Evolutionary conservation across 92 coral and sea anemone species (phyloP), one percentile per base, ranked within the genome.

Genomic region (Palythoa grandiflora): DNA sequence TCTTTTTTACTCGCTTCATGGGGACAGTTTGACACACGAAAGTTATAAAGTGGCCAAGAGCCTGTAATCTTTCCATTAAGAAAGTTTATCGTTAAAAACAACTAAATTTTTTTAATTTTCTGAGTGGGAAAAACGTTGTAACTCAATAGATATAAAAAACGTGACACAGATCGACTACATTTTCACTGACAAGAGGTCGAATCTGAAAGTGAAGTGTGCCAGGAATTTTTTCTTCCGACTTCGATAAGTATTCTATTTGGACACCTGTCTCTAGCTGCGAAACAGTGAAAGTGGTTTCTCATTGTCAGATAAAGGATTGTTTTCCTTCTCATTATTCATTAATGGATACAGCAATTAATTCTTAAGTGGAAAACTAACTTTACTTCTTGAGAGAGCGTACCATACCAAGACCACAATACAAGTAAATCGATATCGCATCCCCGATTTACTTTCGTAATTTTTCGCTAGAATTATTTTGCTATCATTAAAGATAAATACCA

Each of bases 291-390:
- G 86, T 65, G 86, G 60, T 81, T 44, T 81, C 5, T 61, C 74
- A 81, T 81, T 81, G 86, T 81, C 60, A 50, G 75, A 66, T 81
- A 65, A 81, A 63, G 19, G 57, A 59, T 65, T 81, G 86, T 81
- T 81, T 80, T 81, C 59, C 3, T 81, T 81, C 28, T 36, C 75
- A 81, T 81, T 81, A 81, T 66, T 81, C 75, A 81, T 81, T 81
- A 63, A 81, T 44, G 57, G 59, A 81, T 81, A 81, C 75, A 81
- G 86, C 86, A 81, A 81, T 81, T 81, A 81, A 81, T 66, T 12
- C 40, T 81, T 81, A 63, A 68, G 59, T 65, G 86, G 44, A 81
- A 81, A 65, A 81, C 37, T 17, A 50, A 61, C 9, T 79, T 61
- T 66, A 28, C 40, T 8, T 77, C 17, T 66, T 20, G 53, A 28